Evolutionary conservation across 2,888 invertebrate genomes (phyloP).

Genomic region (Sympetrum striolatum): DNA sequence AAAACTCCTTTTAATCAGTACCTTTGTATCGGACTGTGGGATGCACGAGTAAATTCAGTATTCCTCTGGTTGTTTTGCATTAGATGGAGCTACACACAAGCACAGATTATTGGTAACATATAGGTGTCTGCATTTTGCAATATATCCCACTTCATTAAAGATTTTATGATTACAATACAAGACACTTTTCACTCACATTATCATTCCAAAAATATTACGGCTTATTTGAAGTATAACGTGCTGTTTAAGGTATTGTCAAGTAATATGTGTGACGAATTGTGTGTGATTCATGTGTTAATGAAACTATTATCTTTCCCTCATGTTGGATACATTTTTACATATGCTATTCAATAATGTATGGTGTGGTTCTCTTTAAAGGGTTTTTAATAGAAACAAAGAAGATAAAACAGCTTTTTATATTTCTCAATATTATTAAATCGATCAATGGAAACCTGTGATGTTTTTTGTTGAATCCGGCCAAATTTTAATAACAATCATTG

Average conservation of each 20-base stretch:
- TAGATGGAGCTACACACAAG: neutral
- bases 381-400: neutral
- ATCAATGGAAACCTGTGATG: neutral
- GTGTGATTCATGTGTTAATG: neutral
- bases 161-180: neutral
- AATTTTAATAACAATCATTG: neutral
- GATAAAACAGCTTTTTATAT: constrained; percentile 1
- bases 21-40: too few species aligned
- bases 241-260: neutral
- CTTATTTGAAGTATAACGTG: constrained; percentile 22
- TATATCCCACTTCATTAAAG: neutral
- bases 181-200: neutral
- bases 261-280: constrained; percentile 7
- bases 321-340: neutral
- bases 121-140: neutral
- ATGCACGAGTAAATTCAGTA: neutral
- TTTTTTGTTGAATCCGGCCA: neutral
- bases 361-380: neutral
- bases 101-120: neutral
- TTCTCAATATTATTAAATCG: neutral
- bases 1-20: neutral
- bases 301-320: neutral
- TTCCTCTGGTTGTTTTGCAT: constrained; percentile 4
- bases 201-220: constrained; percentile 24
- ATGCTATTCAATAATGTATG: neutral